phyloP scores from a whole-genome alignment of 2,888 invertebrate species.

The Anthophora plumipes region DNA sequence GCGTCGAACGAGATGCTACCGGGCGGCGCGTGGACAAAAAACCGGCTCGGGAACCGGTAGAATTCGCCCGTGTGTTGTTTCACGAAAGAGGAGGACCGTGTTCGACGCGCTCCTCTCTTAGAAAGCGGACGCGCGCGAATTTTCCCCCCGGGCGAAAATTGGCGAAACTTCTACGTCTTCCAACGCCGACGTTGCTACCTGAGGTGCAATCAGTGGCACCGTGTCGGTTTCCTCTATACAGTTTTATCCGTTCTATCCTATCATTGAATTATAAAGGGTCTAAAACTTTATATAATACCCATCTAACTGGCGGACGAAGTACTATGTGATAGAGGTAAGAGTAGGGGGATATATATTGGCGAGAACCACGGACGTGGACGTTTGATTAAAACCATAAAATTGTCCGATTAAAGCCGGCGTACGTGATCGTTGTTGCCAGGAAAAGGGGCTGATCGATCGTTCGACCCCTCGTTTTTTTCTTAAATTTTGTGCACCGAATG shows the following conservation, averaged over 20 bases:
- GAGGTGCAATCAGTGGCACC: constrained; percentile 39
- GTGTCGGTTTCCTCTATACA: constrained; percentile 43
- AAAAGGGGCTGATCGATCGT: not conserved
- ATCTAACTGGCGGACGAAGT: not conserved
- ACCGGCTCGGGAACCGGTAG: constrained; percentile 68
- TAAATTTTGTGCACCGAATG: constrained; percentile 1
- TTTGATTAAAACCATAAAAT: constrained; percentile 34
- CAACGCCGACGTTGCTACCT: constrained; percentile 9
- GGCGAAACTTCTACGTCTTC: constrained; percentile 45
- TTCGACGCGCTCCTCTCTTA: too few relatives aligned
- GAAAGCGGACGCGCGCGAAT: constrained; percentile 23
- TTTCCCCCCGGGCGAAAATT: constrained; percentile 28
- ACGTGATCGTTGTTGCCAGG: not conserved
- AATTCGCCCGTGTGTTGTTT: constrained; percentile 47
- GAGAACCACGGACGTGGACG: not conserved
- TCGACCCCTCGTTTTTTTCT: not conserved
- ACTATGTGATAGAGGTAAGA: too few relatives aligned
- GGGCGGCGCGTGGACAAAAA: constrained; percentile 48
- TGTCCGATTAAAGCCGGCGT: not conserved
- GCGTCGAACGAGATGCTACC: constrained; percentile 20
- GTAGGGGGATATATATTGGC: not conserved
- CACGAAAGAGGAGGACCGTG: too few relatives aligned
- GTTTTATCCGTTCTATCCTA: constrained; percentile 52
- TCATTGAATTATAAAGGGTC: constrained; percentile 60
- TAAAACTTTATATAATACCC: constrained; percentile 59